Conservation (phyloP, 2,888 invertebrate genomes). For the Sinopyrophorus schimmeli region DNA sequence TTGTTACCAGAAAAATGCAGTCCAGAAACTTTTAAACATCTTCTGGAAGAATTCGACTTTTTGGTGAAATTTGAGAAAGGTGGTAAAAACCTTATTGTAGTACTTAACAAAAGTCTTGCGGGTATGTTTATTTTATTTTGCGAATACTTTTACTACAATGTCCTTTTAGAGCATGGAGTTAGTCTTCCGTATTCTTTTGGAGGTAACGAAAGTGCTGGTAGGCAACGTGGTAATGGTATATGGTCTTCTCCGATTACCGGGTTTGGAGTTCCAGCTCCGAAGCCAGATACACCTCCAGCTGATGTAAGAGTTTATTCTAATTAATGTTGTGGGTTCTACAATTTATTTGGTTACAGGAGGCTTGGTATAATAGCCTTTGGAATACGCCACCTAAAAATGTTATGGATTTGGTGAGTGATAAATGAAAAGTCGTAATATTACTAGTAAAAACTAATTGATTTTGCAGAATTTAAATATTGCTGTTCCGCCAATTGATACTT, state of each 20-base stretch:
- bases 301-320: slow-evolving; percentile 45
- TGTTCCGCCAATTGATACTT: no score
- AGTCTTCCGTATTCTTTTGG: slow-evolving; percentile 38
- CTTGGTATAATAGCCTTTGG: slow-evolving; percentile 24
- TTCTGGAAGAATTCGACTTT: slow-evolving; percentile 48
- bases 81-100: slow-evolving; percentile 54
- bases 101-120: slow-evolving; percentile 57
- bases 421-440: no score
- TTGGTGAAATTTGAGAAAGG: slow-evolving; percentile 49
- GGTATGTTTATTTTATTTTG: no score
- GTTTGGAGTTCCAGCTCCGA: slow-evolving; percentile 49
- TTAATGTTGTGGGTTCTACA: not conserved
- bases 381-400: slow-evolving; percentile 30
- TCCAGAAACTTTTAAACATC: slow-evolving; percentile 47
- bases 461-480: no score
- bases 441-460: no score
- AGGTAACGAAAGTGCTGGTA: slow-evolving; percentile 25
- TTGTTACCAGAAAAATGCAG: slow-evolving; percentile 46
- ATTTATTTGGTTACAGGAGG: slow-evolving; percentile 13
- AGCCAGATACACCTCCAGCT: slow-evolving; percentile 56
- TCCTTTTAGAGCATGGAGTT: slow-evolving; percentile 44
- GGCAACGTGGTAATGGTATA: no score
- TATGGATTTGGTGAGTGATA: no score
- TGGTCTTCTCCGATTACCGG: not conserved
- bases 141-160: no score